Base-by-base conservation (phyloP, 2,888 invertebrate species). In the Mycalesis mineus region DNA sequence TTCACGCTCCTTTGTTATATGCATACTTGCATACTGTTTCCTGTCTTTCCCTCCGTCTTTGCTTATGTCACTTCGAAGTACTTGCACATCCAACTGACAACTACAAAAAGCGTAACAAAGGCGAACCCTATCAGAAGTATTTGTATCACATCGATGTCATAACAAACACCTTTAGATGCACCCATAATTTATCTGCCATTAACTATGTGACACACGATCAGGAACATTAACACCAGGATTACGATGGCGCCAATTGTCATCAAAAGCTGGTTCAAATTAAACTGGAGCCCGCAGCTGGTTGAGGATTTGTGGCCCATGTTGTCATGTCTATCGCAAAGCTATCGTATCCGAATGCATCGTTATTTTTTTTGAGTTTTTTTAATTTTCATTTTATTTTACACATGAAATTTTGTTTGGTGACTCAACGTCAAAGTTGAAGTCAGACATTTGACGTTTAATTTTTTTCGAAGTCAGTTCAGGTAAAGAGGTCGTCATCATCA, bases 61-160 rank as follows among this genome's bases (percentile, higher is more conserved):
- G 28, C 45, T 48, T 56, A 74, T 0, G 67, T 55, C 2, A 73
- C 68, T 64, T 78, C 77, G 40, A 80, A 80, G 48, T 80, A 82
- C 57, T 82, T 84, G 66, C 82, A 84, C 78, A 86, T 80, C 80
- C 82, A 86, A 29, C 75, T 84, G 72, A 84, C 74, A 0, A 84
- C 73, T 1, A 84, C 65, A 0, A 84, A 70, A 0, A 86, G 55
- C 0, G 78, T 78, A 0, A 84, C 78, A 33, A 85, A 85, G 0
- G 83, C 81, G 9, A 85, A 77, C 0, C 82, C 78, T 0, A 84
- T 78, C 0, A 84, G 52, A 0, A 83, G 14, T 0, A 85, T 40
- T 70, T 84, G 82, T 0, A 82, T 44, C 0, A 82, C 15, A 36
- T 84, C 83, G 0, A 84, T 51, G 28, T 56, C 76, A 15, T 77